Evolutionary conservation across 2,888 invertebrate species (phyloP).

Genomic region (Horisme vitalbata): DNA sequence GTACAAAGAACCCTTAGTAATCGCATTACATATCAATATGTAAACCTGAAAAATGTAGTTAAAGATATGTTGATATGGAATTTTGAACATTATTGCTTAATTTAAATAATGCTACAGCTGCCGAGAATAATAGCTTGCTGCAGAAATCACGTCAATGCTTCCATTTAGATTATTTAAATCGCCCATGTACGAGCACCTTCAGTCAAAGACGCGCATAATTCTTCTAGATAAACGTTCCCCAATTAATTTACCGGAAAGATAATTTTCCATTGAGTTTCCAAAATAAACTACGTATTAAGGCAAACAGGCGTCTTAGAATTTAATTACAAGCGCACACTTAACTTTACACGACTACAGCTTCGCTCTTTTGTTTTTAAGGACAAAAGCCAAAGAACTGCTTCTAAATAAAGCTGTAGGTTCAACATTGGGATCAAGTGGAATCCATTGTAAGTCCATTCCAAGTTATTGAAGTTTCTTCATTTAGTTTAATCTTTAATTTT

Average conservation of each 20-base stretch:
- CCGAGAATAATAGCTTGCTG: no score
- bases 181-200: no score
- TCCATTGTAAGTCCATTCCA: slow-evolving; percentile 5
- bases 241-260: slow-evolving; percentile 5
- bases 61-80: no score
- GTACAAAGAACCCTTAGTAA: not conserved
- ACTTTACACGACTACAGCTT: slow-evolving; percentile 49
- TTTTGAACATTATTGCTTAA: no score
- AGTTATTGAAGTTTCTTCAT: slow-evolving; percentile 6
- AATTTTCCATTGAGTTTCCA: not conserved
- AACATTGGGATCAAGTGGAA: slow-evolving; percentile 33
- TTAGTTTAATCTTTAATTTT: not conserved
- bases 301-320: slow-evolving; percentile 46
- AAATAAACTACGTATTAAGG: slow-evolving; percentile 25
- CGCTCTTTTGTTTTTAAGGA: slow-evolving; percentile 46
- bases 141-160: no score
- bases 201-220: no score
- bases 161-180: no score
- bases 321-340: slow-evolving; percentile 53
- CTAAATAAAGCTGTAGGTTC: slow-evolving; percentile 38
- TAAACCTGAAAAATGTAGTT: no score
- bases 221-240: no score
- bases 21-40: no score
- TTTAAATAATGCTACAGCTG: no score
- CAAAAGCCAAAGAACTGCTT: slow-evolving; percentile 43